Evolutionary conservation across 64 coral and sea anemone genomes (phyloP), one percentile per base, ranked within the genome.

Genomic region (Dendronephthya gigantea): DNA sequence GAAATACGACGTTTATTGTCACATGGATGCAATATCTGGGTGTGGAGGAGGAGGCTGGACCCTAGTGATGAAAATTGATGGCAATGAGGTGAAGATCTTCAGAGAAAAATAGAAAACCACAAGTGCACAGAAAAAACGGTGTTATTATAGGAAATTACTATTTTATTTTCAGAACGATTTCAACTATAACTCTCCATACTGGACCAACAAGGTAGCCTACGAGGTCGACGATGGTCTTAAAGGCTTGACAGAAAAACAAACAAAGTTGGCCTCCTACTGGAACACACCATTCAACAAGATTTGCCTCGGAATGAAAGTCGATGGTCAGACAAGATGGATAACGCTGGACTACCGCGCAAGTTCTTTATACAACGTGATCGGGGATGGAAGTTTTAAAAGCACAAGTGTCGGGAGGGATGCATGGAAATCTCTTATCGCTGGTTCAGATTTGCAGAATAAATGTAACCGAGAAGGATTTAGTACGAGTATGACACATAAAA

Each of bases 401-500:
- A 85, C 49, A 55, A 32, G 31, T 22, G 11, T 68, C 15, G 68
- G 86, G 11, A 68, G 68, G 48, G 23, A 29, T 0, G 68, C 41
- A 10, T 87, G 86, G 86, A 81, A 81, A 48, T 81, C 68, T 50
- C 68, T 87, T 35, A 82, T 87, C 34, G n/a, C 9, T 50, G 70
- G 70, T 27, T 81, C 68, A 16, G 47, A 37, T 86, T 72, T 87
- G 4, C 86, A 87, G 11, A 0, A 0, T 10, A 87, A 87, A 10
- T 87, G 85, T 35, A 87, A 87, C 39, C 2, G 31, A 45, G 85
- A 87, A 49, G 85, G 85, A 11, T 87, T 87, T 25, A 87, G 76
- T 75, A 45, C 4, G 11, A 8, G 37, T 36, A n/a, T 0, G 10
- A 28, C 29, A 2, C n/a, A n/a, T n/a, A n/a, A n/a, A n/a, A n/a